Conservation (phyloP, 2,797 vertebrate species). For the Tangara arthus region DNA sequence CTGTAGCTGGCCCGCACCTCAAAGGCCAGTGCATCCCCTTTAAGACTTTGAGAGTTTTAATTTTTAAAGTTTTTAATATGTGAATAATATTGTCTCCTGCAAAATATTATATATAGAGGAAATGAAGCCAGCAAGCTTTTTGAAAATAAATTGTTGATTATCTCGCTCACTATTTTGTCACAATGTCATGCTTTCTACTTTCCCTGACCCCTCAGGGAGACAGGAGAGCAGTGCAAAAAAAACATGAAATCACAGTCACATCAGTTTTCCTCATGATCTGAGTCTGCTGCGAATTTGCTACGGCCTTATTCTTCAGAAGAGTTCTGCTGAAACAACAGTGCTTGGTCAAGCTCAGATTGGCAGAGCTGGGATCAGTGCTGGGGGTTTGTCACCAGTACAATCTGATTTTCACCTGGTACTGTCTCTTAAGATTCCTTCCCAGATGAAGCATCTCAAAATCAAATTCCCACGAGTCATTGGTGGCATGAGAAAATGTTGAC, state of each 20-base stretch:
- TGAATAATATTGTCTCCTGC: not conserved
- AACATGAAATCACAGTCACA: not conserved
- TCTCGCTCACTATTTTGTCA: not conserved
- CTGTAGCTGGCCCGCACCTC: not conserved
- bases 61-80: not conserved
- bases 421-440: not conserved
- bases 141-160: not conserved
- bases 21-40: not conserved
- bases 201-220: not conserved
- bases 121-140: not conserved
- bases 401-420: not conserved
- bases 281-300: not conserved
- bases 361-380: not conserved
- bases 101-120: not conserved
- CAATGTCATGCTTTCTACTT: not conserved
- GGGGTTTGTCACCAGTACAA: not conserved
- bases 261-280: not conserved
- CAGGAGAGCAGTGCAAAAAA: not conserved
- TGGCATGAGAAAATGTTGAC: not conserved
- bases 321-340: not conserved
- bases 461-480: not conserved
- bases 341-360: not conserved
- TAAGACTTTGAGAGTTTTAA: not conserved
- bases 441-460: not conserved
- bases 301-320: not conserved